These are phyloP conservation scores for Eudemis profundana DNA, from an alignment of 2,888 invertebrate species.

Conservation along the genomic window DNA sequence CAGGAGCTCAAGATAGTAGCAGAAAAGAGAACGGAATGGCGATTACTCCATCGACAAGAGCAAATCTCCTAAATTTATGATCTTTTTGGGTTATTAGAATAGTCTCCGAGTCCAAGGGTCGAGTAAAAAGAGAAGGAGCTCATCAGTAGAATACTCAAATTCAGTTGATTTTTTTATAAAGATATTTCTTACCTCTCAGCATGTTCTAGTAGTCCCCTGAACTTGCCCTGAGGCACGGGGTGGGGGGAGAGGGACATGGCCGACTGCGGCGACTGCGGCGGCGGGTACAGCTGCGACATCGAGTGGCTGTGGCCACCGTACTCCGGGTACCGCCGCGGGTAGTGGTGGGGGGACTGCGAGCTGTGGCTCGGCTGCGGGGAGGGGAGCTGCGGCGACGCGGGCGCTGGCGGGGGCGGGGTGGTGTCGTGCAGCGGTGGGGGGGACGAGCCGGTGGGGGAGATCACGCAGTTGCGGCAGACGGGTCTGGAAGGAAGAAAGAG, in stretches of 20 bases:
- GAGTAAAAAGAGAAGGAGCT: no score
- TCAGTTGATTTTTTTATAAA: background rate
- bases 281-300: constrained; percentile 69
- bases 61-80: no score
- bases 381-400: constrained; percentile 67
- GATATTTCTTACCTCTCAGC: constrained; percentile 73
- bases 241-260: constrained; percentile 80
- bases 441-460: constrained; percentile 80
- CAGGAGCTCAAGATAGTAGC: no score
- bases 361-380: constrained; percentile 79
- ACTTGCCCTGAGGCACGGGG: constrained; percentile 77
- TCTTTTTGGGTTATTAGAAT: no score
- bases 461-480: constrained; percentile 93
- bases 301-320: constrained; percentile 66
- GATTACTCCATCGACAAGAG: no score
- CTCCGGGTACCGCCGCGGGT: constrained; percentile 63
- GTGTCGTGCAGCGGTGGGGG: constrained; percentile 77
- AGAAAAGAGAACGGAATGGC: no score
- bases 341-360: constrained; percentile 77
- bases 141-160: background rate
- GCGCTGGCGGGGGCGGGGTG: constrained; percentile 65
- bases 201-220: constrained; percentile 77
- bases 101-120: no score
- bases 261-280: constrained; percentile 75
- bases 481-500: constrained; percentile 85